These are phyloP conservation scores for Alitta virens DNA, from an alignment of 2,888 invertebrate genomes.

Conservation along the genomic window DNA sequence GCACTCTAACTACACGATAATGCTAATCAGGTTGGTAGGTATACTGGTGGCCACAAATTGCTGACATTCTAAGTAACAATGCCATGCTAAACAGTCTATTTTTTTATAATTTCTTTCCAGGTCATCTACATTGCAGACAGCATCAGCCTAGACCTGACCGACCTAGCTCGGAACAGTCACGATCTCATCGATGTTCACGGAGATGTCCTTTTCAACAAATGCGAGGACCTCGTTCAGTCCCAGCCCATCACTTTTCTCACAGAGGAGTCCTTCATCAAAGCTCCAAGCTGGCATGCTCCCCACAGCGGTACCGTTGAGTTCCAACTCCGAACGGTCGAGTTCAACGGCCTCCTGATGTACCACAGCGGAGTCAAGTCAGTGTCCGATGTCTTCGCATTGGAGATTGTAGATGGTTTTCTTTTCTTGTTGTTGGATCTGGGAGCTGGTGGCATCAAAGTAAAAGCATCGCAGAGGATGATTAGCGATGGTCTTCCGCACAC, in stretches of 20 bases:
- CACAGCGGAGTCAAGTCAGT: conserved; percentile 68
- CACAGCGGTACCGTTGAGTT: conserved; percentile 84
- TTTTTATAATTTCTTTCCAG: conserved; percentile 59
- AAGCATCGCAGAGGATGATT: conserved; percentile 72
- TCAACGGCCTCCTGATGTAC: conserved; percentile 89
- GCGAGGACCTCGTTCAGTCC: conserved; percentile 46
- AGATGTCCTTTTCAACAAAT: conserved; percentile 65
- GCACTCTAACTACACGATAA: no score
- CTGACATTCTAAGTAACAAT: no score
- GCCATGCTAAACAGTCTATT: no score
- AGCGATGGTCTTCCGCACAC: conserved; percentile 94
- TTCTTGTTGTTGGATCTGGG: conserved; percentile 90
- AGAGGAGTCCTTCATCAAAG: conserved; percentile 68
- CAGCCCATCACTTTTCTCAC: conserved; percentile 92
- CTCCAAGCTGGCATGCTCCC: conserved; percentile 89
- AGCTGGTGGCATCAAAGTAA: conserved; percentile 71
- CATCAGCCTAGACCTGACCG: conserved; percentile 80
- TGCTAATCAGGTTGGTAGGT: no score
- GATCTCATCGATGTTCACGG: conserved; percentile 80
- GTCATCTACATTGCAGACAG: conserved; percentile 91
- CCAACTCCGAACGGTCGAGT: conserved; percentile 92
- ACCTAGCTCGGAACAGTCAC: conserved; percentile 80
- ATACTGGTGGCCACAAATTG: no score
- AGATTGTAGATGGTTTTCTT: conserved; percentile 88
- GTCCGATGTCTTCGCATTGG: conserved; percentile 86